Percentiles rank a stretch among this genome's conserved stretches.
phyloP scores from a whole-genome alignment of 2,888 invertebrate genomes.

The Drosophila affinis region DNA sequence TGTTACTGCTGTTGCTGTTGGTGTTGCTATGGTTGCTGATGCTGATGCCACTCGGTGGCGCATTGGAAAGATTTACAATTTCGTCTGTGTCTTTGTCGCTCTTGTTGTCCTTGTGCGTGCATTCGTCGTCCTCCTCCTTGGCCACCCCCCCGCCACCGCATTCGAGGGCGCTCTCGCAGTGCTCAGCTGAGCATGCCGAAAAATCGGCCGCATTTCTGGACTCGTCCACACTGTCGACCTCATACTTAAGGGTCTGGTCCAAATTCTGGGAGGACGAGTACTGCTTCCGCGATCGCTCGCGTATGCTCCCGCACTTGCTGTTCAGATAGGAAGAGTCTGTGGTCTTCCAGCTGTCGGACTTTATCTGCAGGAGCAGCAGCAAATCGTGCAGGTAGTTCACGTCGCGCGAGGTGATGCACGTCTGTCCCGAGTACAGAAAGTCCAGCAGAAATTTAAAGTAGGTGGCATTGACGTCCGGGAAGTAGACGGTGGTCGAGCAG shows the following conservation, averaged over 20 bases:
- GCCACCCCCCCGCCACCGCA: conserved; percentile 58
- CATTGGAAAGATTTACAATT: conserved; percentile 70
- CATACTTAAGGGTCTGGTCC: conserved; percentile 66
- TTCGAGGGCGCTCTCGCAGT: conserved; percentile 82
- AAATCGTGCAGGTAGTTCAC: conserved; percentile 92
- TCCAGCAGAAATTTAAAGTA: conserved; percentile 92
- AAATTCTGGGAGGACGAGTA: conserved; percentile 61
- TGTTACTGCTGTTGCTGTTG: conserved; percentile 30
- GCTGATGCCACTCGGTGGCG: conserved; percentile 62
- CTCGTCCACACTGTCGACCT: conserved; percentile 69
- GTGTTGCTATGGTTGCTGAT: conserved; percentile 79
- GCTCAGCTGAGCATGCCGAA: conserved; percentile 66
- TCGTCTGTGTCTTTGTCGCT: conserved; percentile 72
- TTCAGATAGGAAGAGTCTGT: conserved; percentile 82
- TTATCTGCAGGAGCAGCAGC: conserved; percentile 92
- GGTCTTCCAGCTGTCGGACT: conserved; percentile 90
- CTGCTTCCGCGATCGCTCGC: conserved; percentile 64
- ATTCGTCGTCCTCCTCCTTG: neutral
- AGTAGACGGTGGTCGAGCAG: conserved; percentile 91
- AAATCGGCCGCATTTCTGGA: conserved; percentile 51
- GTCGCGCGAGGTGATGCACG: conserved; percentile 86
- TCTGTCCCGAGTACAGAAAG: conserved; percentile 94
- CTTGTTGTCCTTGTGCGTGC: conserved; percentile 63
- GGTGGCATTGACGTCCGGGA: conserved; percentile 91
- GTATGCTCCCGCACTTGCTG: conserved; percentile 65